These are phyloP conservation scores for Parochlus steinenii DNA, from an alignment of 2,888 invertebrate species.

Conservation along the genomic window DNA sequence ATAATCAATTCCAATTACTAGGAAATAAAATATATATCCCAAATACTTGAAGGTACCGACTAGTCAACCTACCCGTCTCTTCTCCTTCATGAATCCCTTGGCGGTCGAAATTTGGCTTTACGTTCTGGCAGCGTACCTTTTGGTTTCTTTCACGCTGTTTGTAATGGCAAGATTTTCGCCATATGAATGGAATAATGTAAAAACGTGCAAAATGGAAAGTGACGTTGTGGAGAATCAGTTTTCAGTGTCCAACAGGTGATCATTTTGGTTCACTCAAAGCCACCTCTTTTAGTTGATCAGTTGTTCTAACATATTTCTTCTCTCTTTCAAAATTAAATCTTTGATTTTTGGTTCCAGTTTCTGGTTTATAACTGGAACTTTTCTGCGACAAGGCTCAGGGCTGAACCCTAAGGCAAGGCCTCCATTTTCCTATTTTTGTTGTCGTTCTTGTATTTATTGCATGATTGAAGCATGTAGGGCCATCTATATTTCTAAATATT, in stretches of 20 bases:
- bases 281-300: too few species aligned
- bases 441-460: background rate
- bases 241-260: constrained; percentile 67
- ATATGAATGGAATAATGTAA: constrained; percentile 78
- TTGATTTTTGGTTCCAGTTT: constrained; percentile 38
- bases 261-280: too few species aligned
- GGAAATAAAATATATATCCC: background rate
- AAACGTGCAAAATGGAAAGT: constrained; percentile 59
- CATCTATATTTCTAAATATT: constrained; percentile 10
- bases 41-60: constrained; percentile 57
- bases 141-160: constrained; percentile 86
- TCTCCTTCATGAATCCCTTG: constrained; percentile 93
- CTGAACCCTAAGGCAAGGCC: constrained; percentile 63
- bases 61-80: constrained; percentile 71
- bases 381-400: constrained; percentile 56
- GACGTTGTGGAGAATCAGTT: constrained; percentile 91
- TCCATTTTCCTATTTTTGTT: background rate
- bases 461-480: background rate
- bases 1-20: background rate
- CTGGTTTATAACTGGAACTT: constrained; percentile 82
- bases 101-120: constrained; percentile 95
- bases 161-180: constrained; percentile 95
- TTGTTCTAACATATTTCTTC: too few species aligned
- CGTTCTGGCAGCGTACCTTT: constrained; percentile 79
- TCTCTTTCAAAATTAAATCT: too few species aligned